These are phyloP conservation scores for Pherbina coryleti DNA, from an alignment of 2,888 invertebrate species.

Conservation along the genomic window DNA sequence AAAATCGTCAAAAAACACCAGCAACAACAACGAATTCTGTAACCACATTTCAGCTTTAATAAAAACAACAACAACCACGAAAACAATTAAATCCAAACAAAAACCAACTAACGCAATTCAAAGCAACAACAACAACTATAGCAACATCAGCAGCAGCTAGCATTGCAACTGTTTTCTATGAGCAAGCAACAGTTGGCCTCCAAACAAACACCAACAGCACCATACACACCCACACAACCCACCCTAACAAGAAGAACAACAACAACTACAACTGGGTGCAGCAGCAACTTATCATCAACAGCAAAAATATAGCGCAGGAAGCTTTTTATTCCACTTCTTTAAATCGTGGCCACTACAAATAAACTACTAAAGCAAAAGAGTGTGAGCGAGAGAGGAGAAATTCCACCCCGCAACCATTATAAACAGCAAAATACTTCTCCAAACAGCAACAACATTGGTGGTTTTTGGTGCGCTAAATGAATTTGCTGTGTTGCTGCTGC, in stretches of 20 bases:
- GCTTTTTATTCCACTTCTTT: neutral
- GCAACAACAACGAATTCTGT: conserved; percentile 14
- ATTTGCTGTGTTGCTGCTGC: conserved; percentile 68
- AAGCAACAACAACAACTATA: conserved; percentile 37
- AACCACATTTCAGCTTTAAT: conserved; percentile 32
- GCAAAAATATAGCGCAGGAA: neutral
- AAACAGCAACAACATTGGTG: neutral
- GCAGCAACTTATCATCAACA: neutral
- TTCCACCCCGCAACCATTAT: conserved; percentile 30
- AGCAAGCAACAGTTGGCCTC: conserved; percentile 6
- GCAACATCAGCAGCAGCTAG: conserved; percentile 8
- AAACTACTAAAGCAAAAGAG: neutral
- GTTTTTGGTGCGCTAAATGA: conserved; percentile 58
- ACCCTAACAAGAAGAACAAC: conserved; percentile 9
- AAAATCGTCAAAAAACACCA: conserved; percentile 1
- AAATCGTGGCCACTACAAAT: neutral
- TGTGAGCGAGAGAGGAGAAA: neutral
- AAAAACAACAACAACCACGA: conserved; percentile 15
- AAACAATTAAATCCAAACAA: conserved; percentile 1
- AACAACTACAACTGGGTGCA: conserved; percentile 17
- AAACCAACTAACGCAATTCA: conserved; percentile 23
- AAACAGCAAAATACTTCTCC: neutral
- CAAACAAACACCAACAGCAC: conserved; percentile 5
- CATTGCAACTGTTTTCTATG: neutral
- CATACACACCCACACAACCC: neutral